Conservation (phyloP, 2,113 vertebrate genomes). For the Elanoides forficatus region DNA sequence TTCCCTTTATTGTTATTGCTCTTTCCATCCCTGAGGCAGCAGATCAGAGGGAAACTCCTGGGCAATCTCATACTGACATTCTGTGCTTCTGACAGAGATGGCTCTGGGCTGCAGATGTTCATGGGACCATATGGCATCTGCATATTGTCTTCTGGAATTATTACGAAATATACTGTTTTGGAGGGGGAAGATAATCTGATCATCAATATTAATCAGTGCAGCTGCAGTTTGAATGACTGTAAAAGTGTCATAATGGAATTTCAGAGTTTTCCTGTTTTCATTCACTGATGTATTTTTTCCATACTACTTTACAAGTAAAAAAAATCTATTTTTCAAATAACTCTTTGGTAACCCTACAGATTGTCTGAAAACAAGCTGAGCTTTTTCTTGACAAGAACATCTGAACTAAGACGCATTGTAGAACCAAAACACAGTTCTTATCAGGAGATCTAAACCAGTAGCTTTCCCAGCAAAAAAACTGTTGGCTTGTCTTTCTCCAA, state of each 20-base stretch:
- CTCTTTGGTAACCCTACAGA: neutral
- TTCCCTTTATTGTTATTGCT: conserved; percentile 47
- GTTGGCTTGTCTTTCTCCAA: neutral
- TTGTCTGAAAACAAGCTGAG: neutral
- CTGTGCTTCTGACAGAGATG: neutral
- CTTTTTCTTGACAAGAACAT: neutral
- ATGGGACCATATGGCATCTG: conserved; percentile 31
- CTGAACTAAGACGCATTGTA: neutral
- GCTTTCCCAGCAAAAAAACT: neutral
- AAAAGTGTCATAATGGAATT: neutral
- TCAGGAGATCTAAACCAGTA: neutral
- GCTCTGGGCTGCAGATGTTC: conserved; percentile 49
- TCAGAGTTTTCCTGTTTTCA: neutral
- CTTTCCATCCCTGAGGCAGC: conserved; percentile 8
- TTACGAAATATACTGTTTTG: neutral
- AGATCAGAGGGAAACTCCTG: conserved; percentile 35
- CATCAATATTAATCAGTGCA: conserved; percentile 22
- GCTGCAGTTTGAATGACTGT: neutral
- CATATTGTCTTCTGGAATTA: conserved; percentile 36
- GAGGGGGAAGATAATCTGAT: neutral
- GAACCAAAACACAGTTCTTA: neutral
- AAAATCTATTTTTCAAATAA: neutral
- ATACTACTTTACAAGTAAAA: neutral
- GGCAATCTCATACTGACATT: conserved; percentile 1
- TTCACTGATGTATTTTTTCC: neutral